phyloP scores from a whole-genome alignment of 2,797 vertebrate species.

The Enteromius fasciolatus region DNA sequence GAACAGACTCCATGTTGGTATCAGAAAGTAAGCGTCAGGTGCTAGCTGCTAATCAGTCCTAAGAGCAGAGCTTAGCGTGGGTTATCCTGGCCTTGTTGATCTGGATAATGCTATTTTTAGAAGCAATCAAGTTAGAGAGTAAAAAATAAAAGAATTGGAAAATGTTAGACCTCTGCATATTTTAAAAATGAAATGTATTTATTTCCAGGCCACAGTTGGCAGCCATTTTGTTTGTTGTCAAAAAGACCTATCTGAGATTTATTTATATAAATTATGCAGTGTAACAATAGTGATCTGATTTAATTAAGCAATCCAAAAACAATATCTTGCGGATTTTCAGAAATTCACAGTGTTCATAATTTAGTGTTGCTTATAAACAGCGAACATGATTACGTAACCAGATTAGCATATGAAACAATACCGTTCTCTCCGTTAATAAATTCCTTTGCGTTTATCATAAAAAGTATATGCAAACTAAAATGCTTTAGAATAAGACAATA shows the following conservation, averaged over 20 bases:
- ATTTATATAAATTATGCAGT: not conserved
- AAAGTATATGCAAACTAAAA: not conserved
- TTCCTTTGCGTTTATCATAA: not conserved
- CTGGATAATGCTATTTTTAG: constrained; percentile 35
- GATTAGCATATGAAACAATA: constrained; percentile 53
- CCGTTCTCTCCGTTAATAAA: not conserved
- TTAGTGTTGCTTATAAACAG: not conserved
- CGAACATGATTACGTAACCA: constrained; percentile 63
- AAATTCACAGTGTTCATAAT: not conserved
- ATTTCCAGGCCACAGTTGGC: not conserved
- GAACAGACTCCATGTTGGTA: constrained; percentile 11
- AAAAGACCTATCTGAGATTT: not conserved
- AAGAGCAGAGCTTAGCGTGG: constrained; percentile 31
- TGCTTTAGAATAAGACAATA: not conserved
- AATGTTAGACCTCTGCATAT: not conserved
- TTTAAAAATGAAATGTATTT: not conserved
- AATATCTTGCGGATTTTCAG: not conserved
- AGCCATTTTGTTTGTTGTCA: constrained; percentile 10
- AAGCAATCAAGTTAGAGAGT: not conserved
- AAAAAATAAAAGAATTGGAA: not conserved
- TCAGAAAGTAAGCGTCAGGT: constrained; percentile 43
- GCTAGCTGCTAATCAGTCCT: constrained; percentile 46
- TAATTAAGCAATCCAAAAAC: too few species aligned
- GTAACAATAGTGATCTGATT: not conserved
- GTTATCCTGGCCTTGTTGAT: constrained; percentile 34